These are phyloP conservation scores for Epinotia ramella DNA, from an alignment of 2,888 invertebrate genomes.

Conservation along the genomic window DNA sequence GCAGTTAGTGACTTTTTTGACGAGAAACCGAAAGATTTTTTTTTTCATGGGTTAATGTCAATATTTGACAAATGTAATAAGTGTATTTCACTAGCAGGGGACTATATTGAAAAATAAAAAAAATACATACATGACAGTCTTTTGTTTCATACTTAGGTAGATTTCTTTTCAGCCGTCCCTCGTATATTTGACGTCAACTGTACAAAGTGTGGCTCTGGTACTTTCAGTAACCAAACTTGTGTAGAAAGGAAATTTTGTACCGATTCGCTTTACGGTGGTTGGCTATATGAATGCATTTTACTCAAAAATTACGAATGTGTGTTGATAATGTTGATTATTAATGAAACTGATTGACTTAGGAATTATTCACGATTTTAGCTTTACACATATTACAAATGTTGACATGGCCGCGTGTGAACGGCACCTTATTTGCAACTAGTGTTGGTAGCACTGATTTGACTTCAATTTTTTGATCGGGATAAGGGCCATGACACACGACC, in stretches of 20 bases:
- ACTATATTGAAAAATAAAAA: too few relatives aligned
- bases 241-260: not conserved
- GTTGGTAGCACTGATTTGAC: conserved; percentile 15
- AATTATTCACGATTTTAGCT: conserved; percentile 9
- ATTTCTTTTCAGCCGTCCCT: too few relatives aligned
- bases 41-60: too few relatives aligned
- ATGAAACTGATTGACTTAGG: not conserved
- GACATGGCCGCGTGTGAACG: conserved; percentile 26
- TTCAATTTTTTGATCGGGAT: conserved; percentile 3
- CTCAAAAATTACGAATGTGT: not conserved
- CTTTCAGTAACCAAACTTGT: not conserved
- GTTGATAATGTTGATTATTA: conserved; percentile 12
- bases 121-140: too few relatives aligned
- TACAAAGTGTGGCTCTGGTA: too few relatives aligned
- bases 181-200: too few relatives aligned
- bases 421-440: not conserved
- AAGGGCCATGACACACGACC: conserved; percentile 30
- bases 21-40: too few relatives aligned
- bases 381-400: conserved; percentile 35
- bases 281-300: not conserved
- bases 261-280: not conserved
- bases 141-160: too few relatives aligned
- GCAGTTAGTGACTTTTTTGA: too few relatives aligned
- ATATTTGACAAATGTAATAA: too few relatives aligned
- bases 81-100: too few relatives aligned